These are phyloP conservation scores for Chaetophractus vellerosus DNA, from an alignment of 2,797 vertebrate genomes.

Conservation along the genomic window DNA sequence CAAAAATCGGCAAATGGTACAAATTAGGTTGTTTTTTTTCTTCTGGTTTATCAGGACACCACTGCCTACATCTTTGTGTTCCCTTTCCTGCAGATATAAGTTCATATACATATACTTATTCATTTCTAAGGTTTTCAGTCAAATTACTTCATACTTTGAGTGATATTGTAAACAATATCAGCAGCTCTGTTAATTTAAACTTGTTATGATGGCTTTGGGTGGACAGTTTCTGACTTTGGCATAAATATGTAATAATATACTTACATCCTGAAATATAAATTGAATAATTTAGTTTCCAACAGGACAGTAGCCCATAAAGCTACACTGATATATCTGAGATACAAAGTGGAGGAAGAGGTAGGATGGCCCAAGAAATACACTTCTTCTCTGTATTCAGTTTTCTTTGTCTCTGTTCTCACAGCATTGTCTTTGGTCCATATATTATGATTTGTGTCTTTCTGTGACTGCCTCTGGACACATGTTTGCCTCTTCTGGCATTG, in stretches of 20 bases:
- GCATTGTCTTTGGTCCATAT: not conserved
- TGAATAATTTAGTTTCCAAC: not conserved
- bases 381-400: accelerated
- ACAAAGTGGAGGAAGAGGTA: not conserved
- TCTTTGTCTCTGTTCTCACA: not conserved
- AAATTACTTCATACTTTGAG: not conserved
- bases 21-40: not conserved
- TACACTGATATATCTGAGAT: not conserved
- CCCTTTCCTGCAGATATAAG: not conserved
- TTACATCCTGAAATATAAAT: not conserved
- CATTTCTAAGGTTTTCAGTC: not conserved
- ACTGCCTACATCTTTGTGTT: not conserved
- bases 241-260: not conserved
- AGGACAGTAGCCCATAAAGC: not conserved
- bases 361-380: not conserved
- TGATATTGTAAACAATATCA: not conserved
- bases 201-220: not conserved
- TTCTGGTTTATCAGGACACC: not conserved
- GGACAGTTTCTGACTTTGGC: not conserved
- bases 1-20: not conserved
- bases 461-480: not conserved
- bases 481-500: not conserved
- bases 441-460: not conserved
- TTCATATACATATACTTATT: not conserved
- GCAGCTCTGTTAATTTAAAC: slow-evolving; percentile 9